These are phyloP conservation scores for Sphaeramia orbicularis DNA, from an alignment of 2,797 vertebrate genomes.

Conservation along the genomic window DNA sequence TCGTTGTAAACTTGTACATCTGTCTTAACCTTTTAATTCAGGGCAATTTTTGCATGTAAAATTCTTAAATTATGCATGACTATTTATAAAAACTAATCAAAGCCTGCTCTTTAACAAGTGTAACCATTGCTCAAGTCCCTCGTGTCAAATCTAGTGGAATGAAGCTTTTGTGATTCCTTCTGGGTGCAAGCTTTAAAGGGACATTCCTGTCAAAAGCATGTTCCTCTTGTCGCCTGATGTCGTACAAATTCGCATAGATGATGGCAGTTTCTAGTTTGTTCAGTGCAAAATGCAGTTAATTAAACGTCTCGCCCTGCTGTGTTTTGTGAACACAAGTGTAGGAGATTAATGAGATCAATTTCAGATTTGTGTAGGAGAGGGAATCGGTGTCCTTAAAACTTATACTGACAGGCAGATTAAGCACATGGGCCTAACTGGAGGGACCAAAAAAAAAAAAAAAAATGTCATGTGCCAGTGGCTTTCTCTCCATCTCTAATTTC, in stretches of 20 bases:
- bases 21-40: conserved; percentile 24
- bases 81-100: conserved; percentile 55
- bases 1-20: background rate
- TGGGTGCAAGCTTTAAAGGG: conserved; percentile 20
- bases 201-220: background rate
- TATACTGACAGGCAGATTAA: conserved; percentile 72
- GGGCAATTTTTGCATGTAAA: conserved; percentile 35
- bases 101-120: conserved; percentile 27
- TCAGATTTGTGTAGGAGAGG: conserved; percentile 73
- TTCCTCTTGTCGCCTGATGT: conserved; percentile 16
- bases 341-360: conserved; percentile 79
- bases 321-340: conserved; percentile 59
- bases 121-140: conserved; percentile 16
- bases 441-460: background rate
- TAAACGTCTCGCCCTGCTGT: conserved; percentile 63
- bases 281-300: conserved; percentile 58
- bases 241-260: conserved; percentile 20
- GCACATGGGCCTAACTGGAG: conserved; percentile 38
- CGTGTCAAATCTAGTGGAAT: conserved; percentile 18
- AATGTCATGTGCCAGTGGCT: conserved; percentile 17
- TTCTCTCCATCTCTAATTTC: conserved; percentile 25
- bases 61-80: conserved; percentile 22
- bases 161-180: conserved; percentile 19
- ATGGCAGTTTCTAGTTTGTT: conserved; percentile 40
- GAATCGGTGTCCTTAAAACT: conserved; percentile 71